phyloP scores from a whole-genome alignment of 2,888 invertebrate species.

The Buathra laborator region DNA sequence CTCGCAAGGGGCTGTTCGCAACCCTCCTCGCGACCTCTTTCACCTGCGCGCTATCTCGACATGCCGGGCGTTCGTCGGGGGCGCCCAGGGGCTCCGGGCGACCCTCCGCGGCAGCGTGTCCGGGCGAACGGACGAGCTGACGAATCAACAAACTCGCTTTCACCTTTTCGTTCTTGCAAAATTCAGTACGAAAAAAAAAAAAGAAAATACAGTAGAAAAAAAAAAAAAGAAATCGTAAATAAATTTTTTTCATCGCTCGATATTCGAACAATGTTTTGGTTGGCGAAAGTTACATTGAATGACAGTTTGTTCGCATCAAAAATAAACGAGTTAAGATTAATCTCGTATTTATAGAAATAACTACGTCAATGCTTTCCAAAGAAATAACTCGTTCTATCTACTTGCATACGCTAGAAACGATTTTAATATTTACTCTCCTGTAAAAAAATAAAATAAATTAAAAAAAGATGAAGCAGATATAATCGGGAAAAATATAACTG shows the following conservation, averaged over 20 bases:
- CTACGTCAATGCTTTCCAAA: too few relatives aligned
- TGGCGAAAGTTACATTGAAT: too few relatives aligned
- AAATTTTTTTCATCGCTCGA: background rate
- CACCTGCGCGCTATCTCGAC: slow-evolving; percentile 75
- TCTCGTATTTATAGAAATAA: too few relatives aligned
- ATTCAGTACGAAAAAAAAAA: slow-evolving; percentile 1
- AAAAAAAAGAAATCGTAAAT: background rate
- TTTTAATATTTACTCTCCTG: background rate
- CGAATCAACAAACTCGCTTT: slow-evolving; percentile 21
- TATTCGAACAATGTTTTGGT: background rate
- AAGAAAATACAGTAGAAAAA: background rate
- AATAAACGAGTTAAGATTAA: too few relatives aligned
- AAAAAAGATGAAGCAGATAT: background rate
- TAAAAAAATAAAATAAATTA: background rate
- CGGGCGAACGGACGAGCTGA: slow-evolving; percentile 27
- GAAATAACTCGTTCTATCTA: background rate
- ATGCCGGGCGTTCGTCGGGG: slow-evolving; percentile 54
- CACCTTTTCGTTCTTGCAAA: slow-evolving; percentile 15
- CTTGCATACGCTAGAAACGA: background rate
- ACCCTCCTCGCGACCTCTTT: slow-evolving; percentile 75
- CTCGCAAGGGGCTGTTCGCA: slow-evolving; percentile 66
- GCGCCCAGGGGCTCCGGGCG: slow-evolving; percentile 43
- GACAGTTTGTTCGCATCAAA: too few relatives aligned
- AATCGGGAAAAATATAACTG: slow-evolving; percentile 5
- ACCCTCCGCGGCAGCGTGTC: slow-evolving; percentile 65